phyloP scores from a whole-genome alignment of 1,140 invertebrate species.

The Yoshiicerus persimilis region DNA sequence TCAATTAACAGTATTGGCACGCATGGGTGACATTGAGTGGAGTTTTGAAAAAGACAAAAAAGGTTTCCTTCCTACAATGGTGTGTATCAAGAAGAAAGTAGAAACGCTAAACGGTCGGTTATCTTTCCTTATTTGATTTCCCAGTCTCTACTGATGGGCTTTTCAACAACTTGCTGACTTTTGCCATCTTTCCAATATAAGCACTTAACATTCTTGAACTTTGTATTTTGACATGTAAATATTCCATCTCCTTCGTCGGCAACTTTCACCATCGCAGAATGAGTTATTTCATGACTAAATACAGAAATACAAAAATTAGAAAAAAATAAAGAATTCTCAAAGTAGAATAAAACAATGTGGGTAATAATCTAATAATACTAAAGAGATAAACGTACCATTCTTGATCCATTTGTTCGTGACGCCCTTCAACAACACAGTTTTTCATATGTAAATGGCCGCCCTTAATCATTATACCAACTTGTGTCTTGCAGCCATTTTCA shows the following conservation, averaged over 20 bases:
- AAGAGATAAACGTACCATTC: not conserved
- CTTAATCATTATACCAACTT: not conserved
- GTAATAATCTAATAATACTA: not conserved
- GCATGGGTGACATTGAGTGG: too few species aligned
- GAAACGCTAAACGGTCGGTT: too few species aligned
- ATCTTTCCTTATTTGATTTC: not conserved
- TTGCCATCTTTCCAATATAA: not conserved
- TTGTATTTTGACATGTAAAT: not conserved
- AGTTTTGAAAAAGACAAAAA: too few species aligned
- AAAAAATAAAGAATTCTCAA: not conserved
- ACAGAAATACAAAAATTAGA: not conserved
- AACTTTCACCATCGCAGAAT: not conserved
- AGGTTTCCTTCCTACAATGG: too few species aligned
- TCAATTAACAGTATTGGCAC: too few species aligned
- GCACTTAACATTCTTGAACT: not conserved
- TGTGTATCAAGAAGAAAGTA: too few species aligned
- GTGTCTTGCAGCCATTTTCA: not conserved
- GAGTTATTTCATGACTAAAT: constrained; percentile 1
- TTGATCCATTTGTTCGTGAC: not conserved
- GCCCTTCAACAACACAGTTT: not conserved
- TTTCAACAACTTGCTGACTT: not conserved
- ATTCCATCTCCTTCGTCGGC: not conserved
- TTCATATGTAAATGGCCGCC: not conserved
- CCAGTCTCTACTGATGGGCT: not conserved
- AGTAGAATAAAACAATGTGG: not conserved